Percentiles rank a stretch among this genome's conserved stretches.
phyloP scores from a whole-genome alignment of 2,113 vertebrate genomes.

The Oxygymnocypris stewartii region DNA sequence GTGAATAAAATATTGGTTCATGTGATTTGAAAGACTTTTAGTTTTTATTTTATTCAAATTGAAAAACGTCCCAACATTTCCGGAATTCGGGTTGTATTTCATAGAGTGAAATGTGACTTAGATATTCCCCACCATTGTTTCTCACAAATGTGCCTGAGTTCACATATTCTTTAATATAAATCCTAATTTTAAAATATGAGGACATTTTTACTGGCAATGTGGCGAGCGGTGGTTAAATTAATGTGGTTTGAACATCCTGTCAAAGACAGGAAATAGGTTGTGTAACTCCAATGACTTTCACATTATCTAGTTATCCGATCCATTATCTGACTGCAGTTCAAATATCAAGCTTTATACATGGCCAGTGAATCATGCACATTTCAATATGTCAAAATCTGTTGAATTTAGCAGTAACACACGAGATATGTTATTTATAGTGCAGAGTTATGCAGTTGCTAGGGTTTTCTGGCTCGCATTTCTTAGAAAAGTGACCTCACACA shows the following conservation, averaged over 20 bases:
- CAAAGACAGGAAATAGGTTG: conserved; percentile 29
- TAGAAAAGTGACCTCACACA: not conserved
- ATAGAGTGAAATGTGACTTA: not conserved
- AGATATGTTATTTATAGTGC: not conserved
- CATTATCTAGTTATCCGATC: conserved; percentile 30
- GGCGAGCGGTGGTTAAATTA: conserved; percentile 31
- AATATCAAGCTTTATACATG: not conserved
- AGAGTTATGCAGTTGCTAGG: not conserved
- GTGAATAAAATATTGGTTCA: too few relatives aligned
- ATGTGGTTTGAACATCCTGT: conserved; percentile 33
- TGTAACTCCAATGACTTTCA: conserved; percentile 39
- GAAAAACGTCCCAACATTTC: too few relatives aligned
- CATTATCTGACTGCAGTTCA: not conserved
- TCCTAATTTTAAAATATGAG: conserved; percentile 23
- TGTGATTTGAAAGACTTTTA: too few relatives aligned
- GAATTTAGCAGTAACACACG: not conserved
- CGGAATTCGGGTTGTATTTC: not conserved
- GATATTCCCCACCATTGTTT: not conserved
- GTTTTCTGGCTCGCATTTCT: not conserved
- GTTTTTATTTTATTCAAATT: too few relatives aligned
- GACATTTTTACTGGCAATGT: conserved; percentile 5
- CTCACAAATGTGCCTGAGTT: conserved; percentile 27
- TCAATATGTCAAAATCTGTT: not conserved
- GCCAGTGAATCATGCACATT: not conserved
- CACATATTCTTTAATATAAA: not conserved